Base-by-base conservation (phyloP, 2,888 invertebrate species). In the Enchytraeus crypticus region DNA sequence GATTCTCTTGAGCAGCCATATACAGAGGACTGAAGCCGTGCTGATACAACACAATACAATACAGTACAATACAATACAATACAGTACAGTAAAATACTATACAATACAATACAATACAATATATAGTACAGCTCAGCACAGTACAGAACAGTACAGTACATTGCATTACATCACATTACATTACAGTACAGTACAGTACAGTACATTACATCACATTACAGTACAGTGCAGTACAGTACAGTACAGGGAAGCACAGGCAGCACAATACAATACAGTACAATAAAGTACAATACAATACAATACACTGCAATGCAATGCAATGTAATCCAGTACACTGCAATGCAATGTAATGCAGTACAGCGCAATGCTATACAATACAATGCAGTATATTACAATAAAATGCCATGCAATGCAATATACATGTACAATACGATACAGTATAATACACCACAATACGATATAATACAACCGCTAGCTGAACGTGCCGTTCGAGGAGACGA, bases 21-120 rank as follows among this genome's bases (percentile, higher is more conserved):
- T 99, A 98, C 53, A 99, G 83, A 0, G 98, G 97, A 2, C 97
- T 97, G 82, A 98, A 99, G 67, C 98, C 98, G 85, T 93, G 96
- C 68, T 69, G 62, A 32, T 55, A 60, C 32, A 60, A 5, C n/a
- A 30, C 30, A 51, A 29, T 5, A 5, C 23, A 49, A 14, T 26
- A 21, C 27, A 21, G 11, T 49, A 23, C 11, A 38, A 18, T 11
- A 38, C 38, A 38, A 18, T 38, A 11, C 38, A 38, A 18, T 11
- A 38, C 38, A 38, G 38, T 11, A 38, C 38, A 38, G 38, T 38
- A 11, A n/a, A n/a, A n/a, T n/a, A n/a, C n/a, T n/a, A n/a, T n/a
- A n/a, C n/a, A n/a, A 38, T 38, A 38, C 18, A 14, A 38, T 18
- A 38, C 18, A 14, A 11, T 38, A 38, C 43, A 18, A 38, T 38